phyloP scores from a whole-genome alignment of 1,140 invertebrate genomes.

The Aphaenogaster rudis region DNA sequence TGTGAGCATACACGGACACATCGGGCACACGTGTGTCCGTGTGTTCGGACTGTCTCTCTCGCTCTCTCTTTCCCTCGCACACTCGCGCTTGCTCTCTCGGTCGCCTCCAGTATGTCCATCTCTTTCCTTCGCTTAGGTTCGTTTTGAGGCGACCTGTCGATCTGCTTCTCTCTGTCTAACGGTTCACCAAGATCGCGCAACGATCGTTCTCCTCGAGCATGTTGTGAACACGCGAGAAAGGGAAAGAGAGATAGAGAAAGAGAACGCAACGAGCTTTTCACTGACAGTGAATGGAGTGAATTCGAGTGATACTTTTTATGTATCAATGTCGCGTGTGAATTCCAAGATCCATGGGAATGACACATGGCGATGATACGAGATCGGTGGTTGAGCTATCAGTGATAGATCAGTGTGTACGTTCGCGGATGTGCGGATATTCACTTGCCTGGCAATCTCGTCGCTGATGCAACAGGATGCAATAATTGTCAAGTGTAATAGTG shows the following conservation, averaged over 20 bases:
- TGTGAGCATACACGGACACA: conserved; percentile 42
- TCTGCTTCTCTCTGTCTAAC: conserved; percentile 50
- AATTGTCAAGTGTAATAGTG: conserved; percentile 11
- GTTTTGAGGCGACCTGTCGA: conserved; percentile 30
- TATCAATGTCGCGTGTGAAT: conserved; percentile 24
- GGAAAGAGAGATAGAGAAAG: conserved; percentile 26
- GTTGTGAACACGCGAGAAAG: conserved; percentile 9
- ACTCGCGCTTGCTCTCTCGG: conserved; percentile 43
- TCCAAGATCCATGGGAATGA: conserved; percentile 24
- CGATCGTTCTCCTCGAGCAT: conserved; percentile 13
- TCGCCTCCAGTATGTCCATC: conserved; percentile 23
- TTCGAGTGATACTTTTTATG: conserved; percentile 33
- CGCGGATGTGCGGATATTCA: background rate
- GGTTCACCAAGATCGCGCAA: conserved; percentile 46
- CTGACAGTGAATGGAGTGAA: conserved; percentile 41
- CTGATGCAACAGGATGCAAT: background rate
- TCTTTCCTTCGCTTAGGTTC: background rate
- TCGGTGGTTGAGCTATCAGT: background rate
- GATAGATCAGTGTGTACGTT: conserved; percentile 27
- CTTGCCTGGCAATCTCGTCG: background rate
- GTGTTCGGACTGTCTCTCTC: conserved; percentile 41
- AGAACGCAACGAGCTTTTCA: conserved; percentile 17
- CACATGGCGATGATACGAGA: background rate
- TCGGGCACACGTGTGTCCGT: conserved; percentile 51
- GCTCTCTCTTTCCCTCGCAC: conserved; percentile 3